Conservation (phyloP, 2,113 vertebrate species). For the Myrmophylax atrothorax region DNA sequence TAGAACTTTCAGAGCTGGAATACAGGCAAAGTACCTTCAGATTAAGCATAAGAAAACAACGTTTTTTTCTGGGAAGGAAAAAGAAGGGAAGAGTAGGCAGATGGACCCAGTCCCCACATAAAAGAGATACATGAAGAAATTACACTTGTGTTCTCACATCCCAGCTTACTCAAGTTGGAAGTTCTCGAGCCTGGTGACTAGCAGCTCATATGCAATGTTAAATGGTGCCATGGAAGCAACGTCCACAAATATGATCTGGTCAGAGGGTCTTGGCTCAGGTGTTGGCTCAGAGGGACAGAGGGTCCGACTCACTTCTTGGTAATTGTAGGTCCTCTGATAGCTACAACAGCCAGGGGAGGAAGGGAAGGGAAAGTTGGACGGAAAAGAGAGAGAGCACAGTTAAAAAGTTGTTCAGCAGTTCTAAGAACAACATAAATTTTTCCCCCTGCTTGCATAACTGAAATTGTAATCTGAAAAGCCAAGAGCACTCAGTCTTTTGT, state of each 20-base stretch:
- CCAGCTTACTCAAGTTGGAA: constrained; percentile 80
- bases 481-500: background rate
- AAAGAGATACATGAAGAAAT: background rate
- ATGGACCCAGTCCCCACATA: background rate
- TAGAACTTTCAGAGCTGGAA: background rate
- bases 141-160: background rate
- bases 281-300: constrained; percentile 78
- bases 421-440: background rate
- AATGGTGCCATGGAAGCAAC: constrained; percentile 80
- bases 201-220: constrained; percentile 71
- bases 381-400: background rate
- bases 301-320: constrained; percentile 83
- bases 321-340: constrained; percentile 79
- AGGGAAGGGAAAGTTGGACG: background rate
- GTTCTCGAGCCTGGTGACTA: constrained; percentile 75
- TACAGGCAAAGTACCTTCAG: background rate
- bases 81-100: background rate
- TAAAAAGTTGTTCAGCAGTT: background rate
- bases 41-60: background rate
- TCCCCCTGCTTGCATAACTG: background rate
- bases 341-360: constrained; percentile 29
- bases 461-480: background rate
- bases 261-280: constrained; percentile 61
- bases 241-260: constrained; percentile 78
- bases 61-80: background rate